Conservation (phyloP, 2,797 vertebrate genomes). For the Sciurus carolinensis region DNA sequence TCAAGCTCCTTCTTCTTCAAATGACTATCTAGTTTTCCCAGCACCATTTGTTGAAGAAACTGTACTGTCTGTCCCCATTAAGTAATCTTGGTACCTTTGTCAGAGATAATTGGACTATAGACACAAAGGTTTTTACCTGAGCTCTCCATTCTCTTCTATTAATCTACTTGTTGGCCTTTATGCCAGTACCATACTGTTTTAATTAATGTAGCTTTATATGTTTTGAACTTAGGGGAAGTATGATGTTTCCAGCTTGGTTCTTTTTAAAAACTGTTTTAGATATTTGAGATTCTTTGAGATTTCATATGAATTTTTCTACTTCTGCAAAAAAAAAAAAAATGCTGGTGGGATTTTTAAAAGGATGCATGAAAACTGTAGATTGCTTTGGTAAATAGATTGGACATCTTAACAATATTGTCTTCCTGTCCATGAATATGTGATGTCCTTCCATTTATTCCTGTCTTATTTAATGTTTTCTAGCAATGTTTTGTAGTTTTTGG, state of each 20-base stretch:
- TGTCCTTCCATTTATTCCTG: not conserved
- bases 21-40: not conserved
- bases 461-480: not conserved
- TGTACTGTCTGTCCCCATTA: not conserved
- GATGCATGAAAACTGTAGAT: not conserved
- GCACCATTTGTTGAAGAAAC: not conserved
- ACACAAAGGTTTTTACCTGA: not conserved
- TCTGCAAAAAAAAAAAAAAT: not conserved
- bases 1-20: not conserved
- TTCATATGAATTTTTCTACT: not conserved
- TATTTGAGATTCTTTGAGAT: not conserved
- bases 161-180: not conserved
- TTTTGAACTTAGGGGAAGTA: not conserved
- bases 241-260: not conserved
- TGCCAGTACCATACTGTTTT: not conserved
- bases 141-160: not conserved
- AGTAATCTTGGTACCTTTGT: not conserved
- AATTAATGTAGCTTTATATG: not conserved
- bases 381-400: not conserved
- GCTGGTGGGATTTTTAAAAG: not conserved
- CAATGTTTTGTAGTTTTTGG: not conserved
- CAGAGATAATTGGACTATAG: not conserved
- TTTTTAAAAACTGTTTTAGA: conserved; percentile 22
- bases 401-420: not conserved
- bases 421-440: not conserved